Conservation (phyloP, 2,888 invertebrate species). For the Dorcus hopei region DNA sequence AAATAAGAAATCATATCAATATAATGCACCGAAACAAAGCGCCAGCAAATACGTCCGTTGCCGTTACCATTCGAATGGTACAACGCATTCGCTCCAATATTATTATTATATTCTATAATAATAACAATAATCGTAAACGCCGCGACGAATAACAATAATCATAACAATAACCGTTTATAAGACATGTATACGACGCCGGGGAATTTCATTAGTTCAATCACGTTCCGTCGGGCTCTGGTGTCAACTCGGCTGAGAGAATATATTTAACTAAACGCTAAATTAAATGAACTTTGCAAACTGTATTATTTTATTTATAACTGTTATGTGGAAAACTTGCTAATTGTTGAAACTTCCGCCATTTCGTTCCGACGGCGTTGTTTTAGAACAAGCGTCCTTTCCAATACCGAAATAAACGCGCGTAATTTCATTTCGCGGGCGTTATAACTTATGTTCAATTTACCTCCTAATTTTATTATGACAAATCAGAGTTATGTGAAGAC, state of each 20-base stretch:
- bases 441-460: not conserved
- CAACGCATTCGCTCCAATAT: constrained; percentile 9
- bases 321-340: not conserved
- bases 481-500: constrained; percentile 14
- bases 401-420: not conserved
- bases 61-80: constrained; percentile 6
- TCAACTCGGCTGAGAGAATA: constrained; percentile 19
- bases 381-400: too few relatives aligned
- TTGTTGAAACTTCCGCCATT: too few relatives aligned
- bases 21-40: constrained; percentile 15
- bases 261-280: constrained; percentile 6
- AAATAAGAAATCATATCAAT: constrained; percentile 21
- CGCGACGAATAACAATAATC: constrained; percentile 44
- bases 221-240: constrained; percentile 32
- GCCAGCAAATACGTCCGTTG: constrained; percentile 20
- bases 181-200: constrained; percentile 43
- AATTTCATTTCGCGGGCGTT: not conserved
- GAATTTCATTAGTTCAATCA: constrained; percentile 47
- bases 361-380: too few relatives aligned
- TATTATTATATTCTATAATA: constrained; percentile 30
- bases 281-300: constrained; percentile 1
- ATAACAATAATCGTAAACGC: constrained; percentile 31
- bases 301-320: not conserved
- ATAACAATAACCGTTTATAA: constrained; percentile 47
- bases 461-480: constrained; percentile 13